Conservation (phyloP, 2,888 invertebrate species). For the Apamea anceps region DNA sequence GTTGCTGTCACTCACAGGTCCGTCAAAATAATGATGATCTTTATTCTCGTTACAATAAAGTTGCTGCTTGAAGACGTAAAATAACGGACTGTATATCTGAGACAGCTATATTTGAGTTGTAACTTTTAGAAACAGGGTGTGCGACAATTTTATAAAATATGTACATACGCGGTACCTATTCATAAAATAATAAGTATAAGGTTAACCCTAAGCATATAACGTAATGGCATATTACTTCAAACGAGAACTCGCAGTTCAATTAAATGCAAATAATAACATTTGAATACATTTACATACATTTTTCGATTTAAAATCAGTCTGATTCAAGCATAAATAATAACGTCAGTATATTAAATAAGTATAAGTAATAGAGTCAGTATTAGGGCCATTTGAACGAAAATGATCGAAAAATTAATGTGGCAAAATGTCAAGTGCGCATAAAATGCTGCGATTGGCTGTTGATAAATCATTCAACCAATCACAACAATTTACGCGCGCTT, state of each 20-base stretch:
- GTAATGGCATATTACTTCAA: conserved; percentile 31
- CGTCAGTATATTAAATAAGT: not conserved
- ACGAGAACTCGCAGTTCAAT: not conserved
- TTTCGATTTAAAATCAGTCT: conserved; percentile 35
- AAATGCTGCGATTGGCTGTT: not conserved
- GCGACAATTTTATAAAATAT: conserved; percentile 5
- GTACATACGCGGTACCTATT: conserved; percentile 11
- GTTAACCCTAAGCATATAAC: conserved; percentile 17
- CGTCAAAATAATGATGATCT: too few relatives aligned
- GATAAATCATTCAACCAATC: not conserved
- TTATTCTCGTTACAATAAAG: too few relatives aligned
- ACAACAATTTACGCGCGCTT: not conserved
- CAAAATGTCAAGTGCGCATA: not conserved
- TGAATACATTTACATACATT: not conserved
- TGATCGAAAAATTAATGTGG: not conserved
- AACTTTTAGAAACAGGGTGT: not conserved
- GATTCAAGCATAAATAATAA: conserved; percentile 29
- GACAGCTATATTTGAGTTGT: not conserved
- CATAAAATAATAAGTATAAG: conserved; percentile 2
- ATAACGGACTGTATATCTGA: not conserved
- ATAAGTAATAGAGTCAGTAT: not conserved
- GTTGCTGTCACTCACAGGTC: too few relatives aligned
- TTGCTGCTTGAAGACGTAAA: too few relatives aligned
- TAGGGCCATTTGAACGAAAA: not conserved
- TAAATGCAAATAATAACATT: conserved; percentile 9